phyloP scores from a whole-genome alignment of 2,888 invertebrate species.

The Hoplodrina blanda region DNA sequence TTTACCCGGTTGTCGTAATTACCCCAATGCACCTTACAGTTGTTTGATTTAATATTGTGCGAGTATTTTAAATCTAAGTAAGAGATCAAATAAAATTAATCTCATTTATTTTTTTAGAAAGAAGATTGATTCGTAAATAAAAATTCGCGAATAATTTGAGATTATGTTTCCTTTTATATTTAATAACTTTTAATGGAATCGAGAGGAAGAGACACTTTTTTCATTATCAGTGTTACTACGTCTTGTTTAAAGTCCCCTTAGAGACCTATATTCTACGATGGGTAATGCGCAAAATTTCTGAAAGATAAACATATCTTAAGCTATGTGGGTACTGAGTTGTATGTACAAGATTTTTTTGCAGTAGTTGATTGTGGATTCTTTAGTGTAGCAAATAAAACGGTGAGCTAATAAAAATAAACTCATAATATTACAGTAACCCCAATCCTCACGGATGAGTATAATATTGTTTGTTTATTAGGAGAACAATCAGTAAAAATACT shows the following conservation, averaged over 20 bases:
- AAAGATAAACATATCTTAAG: too few species aligned
- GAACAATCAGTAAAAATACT: slow-evolving; percentile 20
- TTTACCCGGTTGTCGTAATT: too few species aligned
- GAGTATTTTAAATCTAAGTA: slow-evolving; percentile 34
- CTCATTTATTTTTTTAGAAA: slow-evolving; percentile 8
- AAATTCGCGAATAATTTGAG: not conserved
- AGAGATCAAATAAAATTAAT: slow-evolving; percentile 7
- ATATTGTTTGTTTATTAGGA: slow-evolving; percentile 42
- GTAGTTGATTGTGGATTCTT: not conserved
- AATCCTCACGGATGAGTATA: slow-evolving; percentile 1
- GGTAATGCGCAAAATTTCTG: too few species aligned
- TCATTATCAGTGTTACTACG: too few species aligned
- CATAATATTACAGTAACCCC: slow-evolving; percentile 3
- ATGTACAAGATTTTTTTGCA: not conserved
- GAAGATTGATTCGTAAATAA: slow-evolving; percentile 7
- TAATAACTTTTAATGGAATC: not conserved
- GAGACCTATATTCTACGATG: too few species aligned
- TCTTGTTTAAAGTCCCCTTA: too few species aligned
- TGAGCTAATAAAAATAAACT: slow-evolving; percentile 26
- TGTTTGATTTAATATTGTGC: slow-evolving; percentile 31
- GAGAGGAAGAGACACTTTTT: not conserved
- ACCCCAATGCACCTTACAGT: too few species aligned
- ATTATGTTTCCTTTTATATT: not conserved
- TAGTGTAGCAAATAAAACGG: slow-evolving; percentile 7
- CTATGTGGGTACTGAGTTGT: too few species aligned